Conservation (phyloP, 1,140 invertebrate species). For the Mizuhopecten yessoensis region DNA sequence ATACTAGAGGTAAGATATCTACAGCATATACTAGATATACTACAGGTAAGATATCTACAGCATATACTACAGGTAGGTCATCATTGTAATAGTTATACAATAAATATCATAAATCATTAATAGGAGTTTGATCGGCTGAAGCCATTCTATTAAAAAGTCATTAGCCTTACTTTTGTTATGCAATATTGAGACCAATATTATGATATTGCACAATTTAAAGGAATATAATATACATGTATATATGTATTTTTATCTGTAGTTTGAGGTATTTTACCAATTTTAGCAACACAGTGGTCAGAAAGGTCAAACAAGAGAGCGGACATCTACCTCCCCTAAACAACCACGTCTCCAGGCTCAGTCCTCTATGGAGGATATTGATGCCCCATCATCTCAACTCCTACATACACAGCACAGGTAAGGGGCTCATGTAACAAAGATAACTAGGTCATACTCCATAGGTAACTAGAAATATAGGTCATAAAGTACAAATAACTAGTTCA, state of each 20-base stretch:
- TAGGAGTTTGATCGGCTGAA: too few species aligned
- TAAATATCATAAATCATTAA: too few species aligned
- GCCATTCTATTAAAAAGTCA: too few species aligned
- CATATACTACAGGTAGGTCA: conserved; percentile 79
- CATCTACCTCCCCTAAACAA: conserved; percentile 55
- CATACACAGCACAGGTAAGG: conserved; percentile 71
- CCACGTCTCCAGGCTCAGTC: conserved; percentile 71
- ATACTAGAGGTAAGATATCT: conserved; percentile 77
- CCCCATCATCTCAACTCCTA: conserved; percentile 71
- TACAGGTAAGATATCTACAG: conserved; percentile 78
- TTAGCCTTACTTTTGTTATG: too few species aligned
- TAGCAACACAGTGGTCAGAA: conserved; percentile 57
- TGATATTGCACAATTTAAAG: too few species aligned
- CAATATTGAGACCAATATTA: too few species aligned
- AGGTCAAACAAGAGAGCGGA: conserved; percentile 42
- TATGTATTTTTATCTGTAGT: neutral
- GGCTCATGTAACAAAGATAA: neutral
- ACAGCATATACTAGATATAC: too few species aligned
- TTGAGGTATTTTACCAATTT: conserved; percentile 21
- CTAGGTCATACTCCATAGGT: neutral
- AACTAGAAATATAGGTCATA: neutral
- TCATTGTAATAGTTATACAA: too few species aligned
- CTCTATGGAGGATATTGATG: conserved; percentile 78
- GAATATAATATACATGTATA: too few species aligned
- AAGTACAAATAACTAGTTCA: neutral